Base-by-base conservation (phyloP, 1,140 invertebrate species). In the Cherax quadricarinatus region DNA sequence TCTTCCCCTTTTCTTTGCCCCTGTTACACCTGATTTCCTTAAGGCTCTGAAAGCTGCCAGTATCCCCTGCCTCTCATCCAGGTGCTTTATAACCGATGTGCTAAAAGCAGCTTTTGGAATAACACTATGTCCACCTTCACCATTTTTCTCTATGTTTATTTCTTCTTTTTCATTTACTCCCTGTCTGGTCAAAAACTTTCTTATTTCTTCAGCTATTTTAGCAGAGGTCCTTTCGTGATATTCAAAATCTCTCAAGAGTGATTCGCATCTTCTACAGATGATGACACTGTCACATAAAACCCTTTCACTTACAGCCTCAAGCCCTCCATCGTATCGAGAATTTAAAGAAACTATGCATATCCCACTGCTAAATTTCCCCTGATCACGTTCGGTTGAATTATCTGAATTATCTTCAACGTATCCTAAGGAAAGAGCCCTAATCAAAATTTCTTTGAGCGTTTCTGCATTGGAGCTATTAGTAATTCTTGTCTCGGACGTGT, bases 171-270 rank as follows among this genome's bases (percentile, higher is more conserved):
- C 83, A 49, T 21, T 62, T 5, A 24, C n/a, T 24, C 81, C 60
- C 48, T 86, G 89, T 51, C 75, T 86, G 16, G 78, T 86, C 30
- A 91, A 91, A 75, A 80, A 91, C 24, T 57, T 24, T 78, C 84
- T 86, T n/a, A 91, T 81, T n/a, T 86, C 60, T 41, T 86, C 60
- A 16, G 83, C 89, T 24, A 86, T 86, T 75, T 70, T 66, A 2
- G 30, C 73, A 24, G 84, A 78, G 9, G 57, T 79, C 14, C 60
- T 86, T 53, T 91, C 89, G 73, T 91, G 89, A 80, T 86, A 86
- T 81, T 91, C 89, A 91, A 91, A 91, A 81, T 91, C 89, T 53
- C 79, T 91, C 30, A 91, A 70, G 18, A 91, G 89, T 18, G 60
- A 48, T 53, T 86, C 78, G 73, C 89, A 91, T 51, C 89, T 86